A percentile compares a stretch with the other conserved stretches of the same genome.
Evolutionary conservation across 2,888 invertebrate species (phyloP).

Genomic region (Harpalus rubripes): DNA sequence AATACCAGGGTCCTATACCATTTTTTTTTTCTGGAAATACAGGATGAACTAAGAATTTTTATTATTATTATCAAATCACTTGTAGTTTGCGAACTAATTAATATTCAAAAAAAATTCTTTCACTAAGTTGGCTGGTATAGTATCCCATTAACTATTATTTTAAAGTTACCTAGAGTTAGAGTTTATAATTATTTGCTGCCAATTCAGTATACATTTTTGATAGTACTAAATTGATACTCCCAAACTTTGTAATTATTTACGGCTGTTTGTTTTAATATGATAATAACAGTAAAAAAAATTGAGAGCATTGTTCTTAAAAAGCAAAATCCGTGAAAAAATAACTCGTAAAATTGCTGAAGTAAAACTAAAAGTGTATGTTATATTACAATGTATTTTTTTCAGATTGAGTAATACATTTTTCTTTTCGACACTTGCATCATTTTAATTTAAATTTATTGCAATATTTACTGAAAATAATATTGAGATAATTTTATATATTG

Average conservation of each 20-base stretch:
- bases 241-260: constrained; percentile 4
- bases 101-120: no score
- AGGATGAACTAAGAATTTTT: no score
- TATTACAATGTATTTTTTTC: neutral
- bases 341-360: constrained; percentile 13
- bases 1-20: no score
- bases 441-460: neutral
- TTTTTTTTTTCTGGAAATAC: no score
- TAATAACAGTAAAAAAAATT: constrained; percentile 16
- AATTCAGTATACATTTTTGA: no score
- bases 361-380: constrained; percentile 34
- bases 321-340: constrained; percentile 26
- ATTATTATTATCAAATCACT: no score
- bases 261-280: constrained; percentile 19
- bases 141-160: no score
- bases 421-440: neutral
- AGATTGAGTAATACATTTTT: neutral
- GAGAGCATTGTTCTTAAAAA: constrained; percentile 43
- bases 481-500: no score
- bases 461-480: neutral
- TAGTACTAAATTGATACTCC: constrained; percentile 1
- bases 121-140: no score
- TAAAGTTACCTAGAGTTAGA: no score
- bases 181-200: no score
- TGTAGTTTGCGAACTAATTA: no score